Conservation (phyloP, 2,888 invertebrate species). For the Leucozona laternaria region DNA sequence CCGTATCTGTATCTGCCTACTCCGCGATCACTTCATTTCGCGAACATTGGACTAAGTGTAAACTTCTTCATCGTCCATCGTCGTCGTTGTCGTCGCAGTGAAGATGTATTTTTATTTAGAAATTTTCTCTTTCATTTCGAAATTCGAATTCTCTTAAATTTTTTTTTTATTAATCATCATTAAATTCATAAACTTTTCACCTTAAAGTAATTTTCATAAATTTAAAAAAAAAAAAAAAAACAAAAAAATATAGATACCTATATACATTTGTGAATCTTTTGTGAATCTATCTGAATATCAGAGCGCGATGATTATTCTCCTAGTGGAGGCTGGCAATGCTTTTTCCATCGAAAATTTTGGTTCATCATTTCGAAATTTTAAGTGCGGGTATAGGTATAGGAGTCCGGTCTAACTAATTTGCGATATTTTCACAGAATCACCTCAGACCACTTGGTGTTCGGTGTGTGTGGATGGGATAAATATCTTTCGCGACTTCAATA, state of each 20-base stretch:
- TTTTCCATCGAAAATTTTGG: constrained; percentile 36
- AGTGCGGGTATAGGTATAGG: constrained; percentile 74
- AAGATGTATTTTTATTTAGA: constrained; percentile 36
- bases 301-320: constrained; percentile 31
- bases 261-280: constrained; percentile 49
- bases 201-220: constrained; percentile 71
- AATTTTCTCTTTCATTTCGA: constrained; percentile 58
- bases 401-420: constrained; percentile 68
- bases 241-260: constrained; percentile 5
- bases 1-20: constrained; percentile 19
- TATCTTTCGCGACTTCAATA: constrained; percentile 67
- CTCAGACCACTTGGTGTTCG: constrained; percentile 70
- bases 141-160: constrained; percentile 56
- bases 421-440: constrained; percentile 69
- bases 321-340: constrained; percentile 58
- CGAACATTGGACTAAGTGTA: constrained; percentile 62
- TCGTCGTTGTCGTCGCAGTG: neutral
- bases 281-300: constrained; percentile 41
- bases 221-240: constrained; percentile 41
- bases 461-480: constrained; percentile 67
- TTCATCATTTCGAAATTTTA: constrained; percentile 71
- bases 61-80: constrained; percentile 43
- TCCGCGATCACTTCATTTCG: constrained; percentile 61
- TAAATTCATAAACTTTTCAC: constrained; percentile 65
- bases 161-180: constrained; percentile 46